A percentile compares a stretch with the other conserved stretches of the same genome.
phyloP scores from a whole-genome alignment of 2,888 invertebrate genomes.

The Phaonia tiefii region DNA sequence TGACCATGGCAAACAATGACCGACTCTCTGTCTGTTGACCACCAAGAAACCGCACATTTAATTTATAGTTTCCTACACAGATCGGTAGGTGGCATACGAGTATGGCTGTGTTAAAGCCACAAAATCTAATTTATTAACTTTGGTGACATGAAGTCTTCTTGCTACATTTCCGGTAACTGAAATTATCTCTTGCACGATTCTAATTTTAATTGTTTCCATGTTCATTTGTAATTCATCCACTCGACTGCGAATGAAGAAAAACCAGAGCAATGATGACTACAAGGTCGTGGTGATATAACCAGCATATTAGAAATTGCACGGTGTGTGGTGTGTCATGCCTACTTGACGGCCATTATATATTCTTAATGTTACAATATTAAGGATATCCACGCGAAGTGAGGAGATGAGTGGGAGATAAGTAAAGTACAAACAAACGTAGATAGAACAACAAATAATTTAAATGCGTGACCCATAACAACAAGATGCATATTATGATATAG shows the following conservation, averaged over 20 bases:
- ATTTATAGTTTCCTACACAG: no score
- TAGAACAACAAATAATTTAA: slow-evolving; percentile 36
- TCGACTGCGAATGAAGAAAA: background rate
- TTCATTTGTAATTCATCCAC: slow-evolving; percentile 38
- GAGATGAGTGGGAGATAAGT: background rate
- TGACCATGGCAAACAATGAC: no score
- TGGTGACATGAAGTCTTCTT: background rate
- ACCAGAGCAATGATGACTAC: background rate
- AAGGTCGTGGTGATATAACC: no score
- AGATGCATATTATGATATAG: slow-evolving; percentile 42
- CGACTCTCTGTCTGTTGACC: no score
- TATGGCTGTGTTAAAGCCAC: no score
- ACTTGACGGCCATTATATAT: background rate
- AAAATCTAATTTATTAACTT: slow-evolving; percentile 35
- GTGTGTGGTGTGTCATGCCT: background rate
- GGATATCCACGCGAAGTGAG: background rate
- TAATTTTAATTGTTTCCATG: slow-evolving; percentile 42
- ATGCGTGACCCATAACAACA: slow-evolving; percentile 53
- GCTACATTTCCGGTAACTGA: background rate
- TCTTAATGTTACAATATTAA: slow-evolving; percentile 15
- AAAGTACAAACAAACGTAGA: background rate
- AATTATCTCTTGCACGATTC: slow-evolving; percentile 26
- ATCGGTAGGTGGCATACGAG: no score
- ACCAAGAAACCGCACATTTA: no score
- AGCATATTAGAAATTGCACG: slow-evolving; percentile 36